Conservation (phyloP, 2,113 vertebrate species). For the Pyxicephalus adspersus region DNA sequence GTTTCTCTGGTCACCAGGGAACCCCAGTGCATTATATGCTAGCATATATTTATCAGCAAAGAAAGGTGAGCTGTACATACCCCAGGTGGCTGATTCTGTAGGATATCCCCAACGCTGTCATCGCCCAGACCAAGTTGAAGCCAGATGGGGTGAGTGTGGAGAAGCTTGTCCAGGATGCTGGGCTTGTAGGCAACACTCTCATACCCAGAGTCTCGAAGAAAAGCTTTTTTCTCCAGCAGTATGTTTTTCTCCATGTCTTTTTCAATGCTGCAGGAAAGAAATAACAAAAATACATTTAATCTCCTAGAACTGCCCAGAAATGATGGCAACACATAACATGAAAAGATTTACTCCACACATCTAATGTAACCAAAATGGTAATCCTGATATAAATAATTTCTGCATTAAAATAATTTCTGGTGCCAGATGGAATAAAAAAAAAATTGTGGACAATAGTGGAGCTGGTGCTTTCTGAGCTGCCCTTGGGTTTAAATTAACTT, state of each 20-base stretch:
- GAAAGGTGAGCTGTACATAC: constrained; percentile 69
- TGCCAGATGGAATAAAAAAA: neutral
- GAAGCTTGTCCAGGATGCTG: constrained; percentile 88
- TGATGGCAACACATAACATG: neutral
- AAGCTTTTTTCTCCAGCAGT: constrained; percentile 73
- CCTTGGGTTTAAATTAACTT: neutral
- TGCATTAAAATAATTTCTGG: neutral
- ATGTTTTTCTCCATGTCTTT: constrained; percentile 77
- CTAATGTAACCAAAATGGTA: constrained; percentile 8
- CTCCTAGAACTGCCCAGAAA: neutral
- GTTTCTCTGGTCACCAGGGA: no score
- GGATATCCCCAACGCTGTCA: constrained; percentile 75
- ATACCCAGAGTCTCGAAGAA: constrained; percentile 85
- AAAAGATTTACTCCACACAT: neutral
- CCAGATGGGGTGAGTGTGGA: constrained; percentile 88
- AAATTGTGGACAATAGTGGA: neutral
- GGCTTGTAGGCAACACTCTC: constrained; percentile 84
- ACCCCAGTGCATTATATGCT: no score
- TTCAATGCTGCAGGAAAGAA: constrained; percentile 72
- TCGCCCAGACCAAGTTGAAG: constrained; percentile 84
- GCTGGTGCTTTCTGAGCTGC: neutral
- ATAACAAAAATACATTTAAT: neutral
- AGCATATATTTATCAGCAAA: no score
- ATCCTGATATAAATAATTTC: neutral
- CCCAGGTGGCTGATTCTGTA: constrained; percentile 83